A percentile compares a stretch with the other conserved stretches of the same genome.
Conservation (phyloP, 2,888 invertebrate species). For the Synanthedon vespiformis region DNA sequence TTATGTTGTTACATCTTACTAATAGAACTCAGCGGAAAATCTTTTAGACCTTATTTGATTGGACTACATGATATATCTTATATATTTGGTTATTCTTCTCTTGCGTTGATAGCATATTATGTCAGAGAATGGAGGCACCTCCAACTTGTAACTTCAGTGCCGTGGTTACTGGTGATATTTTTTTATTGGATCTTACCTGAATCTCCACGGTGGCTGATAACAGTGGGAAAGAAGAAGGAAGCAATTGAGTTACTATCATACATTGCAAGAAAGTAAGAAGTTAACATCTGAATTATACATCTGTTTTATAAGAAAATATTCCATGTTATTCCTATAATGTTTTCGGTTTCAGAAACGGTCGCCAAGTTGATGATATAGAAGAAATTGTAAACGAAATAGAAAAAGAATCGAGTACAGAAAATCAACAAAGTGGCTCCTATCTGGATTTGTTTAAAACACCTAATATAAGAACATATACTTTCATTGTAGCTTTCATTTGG, state of each 20-base stretch:
- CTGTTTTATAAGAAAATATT: neutral
- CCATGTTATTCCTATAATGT: neutral
- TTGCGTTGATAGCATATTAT: conserved; percentile 71
- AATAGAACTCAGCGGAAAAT: conserved; percentile 72
- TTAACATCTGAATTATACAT: neutral
- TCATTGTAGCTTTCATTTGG: conserved; percentile 80
- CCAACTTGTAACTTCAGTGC: conserved; percentile 66
- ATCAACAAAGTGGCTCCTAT: conserved; percentile 32
- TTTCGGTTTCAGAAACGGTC: conserved; percentile 45
- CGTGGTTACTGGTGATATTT: conserved; percentile 64
- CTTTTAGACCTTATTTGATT: conserved; percentile 64
- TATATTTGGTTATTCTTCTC: conserved; percentile 63
- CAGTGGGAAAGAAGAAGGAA: conserved; percentile 73
- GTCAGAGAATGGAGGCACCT: conserved; percentile 72
- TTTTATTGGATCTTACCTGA: conserved; percentile 81
- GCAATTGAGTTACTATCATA: conserved; percentile 73
- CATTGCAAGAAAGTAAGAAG: conserved; percentile 66
- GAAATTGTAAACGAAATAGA: conserved; percentile 40
- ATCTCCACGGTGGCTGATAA: conserved; percentile 83
- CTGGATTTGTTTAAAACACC: conserved; percentile 76
- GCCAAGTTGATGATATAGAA: conserved; percentile 38
- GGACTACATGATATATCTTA: conserved; percentile 70
- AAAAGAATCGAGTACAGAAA: conserved; percentile 20
- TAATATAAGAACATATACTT: conserved; percentile 75
- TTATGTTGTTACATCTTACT: conserved; percentile 74